Evolutionary conservation across 2,888 invertebrate species (phyloP), one percentile per base, ranked within the genome.

Genomic region (Apamea monoglypha): DNA sequence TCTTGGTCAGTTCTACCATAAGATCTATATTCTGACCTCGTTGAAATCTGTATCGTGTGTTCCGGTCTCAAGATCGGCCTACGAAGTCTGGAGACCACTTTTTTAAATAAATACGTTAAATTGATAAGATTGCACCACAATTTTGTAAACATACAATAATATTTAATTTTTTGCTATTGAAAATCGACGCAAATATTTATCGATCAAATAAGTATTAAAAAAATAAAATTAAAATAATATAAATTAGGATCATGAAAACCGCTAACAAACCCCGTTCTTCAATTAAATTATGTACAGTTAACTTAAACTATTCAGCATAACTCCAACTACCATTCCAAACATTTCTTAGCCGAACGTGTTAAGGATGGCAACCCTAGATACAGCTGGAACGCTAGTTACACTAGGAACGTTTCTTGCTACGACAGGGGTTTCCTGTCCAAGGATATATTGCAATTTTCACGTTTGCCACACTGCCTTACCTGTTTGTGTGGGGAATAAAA

Each of bases 381-480:
- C 82, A 81, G 76, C 76, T 79, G 71, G 83, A 84, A 88, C 87
- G 85, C 84, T 91, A 91, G 90, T 91, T 91, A 91, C 90, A 87
- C 87, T 91, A 83, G 87, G 89, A 90, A 89, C 89, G 90, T 91
- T 91, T 91, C 91, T 90, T 91, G 92, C 91, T 81, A 87, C 87
- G 90, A 92, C 92, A 91, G 91, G 88, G 79, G 88, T 91, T 92
- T 93, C 92, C 92, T 91, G 91, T 90, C 88, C 89, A 87, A 90
- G 91, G 90, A 92, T 91, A 90, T 90, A 92, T 92, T 91, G 90
- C 91, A 91, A 92, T 91, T 92, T 90, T 91, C 91, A 90, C 88
- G 81, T 91, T 88, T 83, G 85, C 88, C 79, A 78, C 82, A 79
- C 82, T 77, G 80, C 77, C 75, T 77, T 85, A 83, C 76, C 81